A percentile compares a stretch with the other conserved stretches of the same genome.
These are phyloP conservation scores for Lordiphosa collinella DNA, from an alignment of 1,140 invertebrate species.

Conservation along the genomic window DNA sequence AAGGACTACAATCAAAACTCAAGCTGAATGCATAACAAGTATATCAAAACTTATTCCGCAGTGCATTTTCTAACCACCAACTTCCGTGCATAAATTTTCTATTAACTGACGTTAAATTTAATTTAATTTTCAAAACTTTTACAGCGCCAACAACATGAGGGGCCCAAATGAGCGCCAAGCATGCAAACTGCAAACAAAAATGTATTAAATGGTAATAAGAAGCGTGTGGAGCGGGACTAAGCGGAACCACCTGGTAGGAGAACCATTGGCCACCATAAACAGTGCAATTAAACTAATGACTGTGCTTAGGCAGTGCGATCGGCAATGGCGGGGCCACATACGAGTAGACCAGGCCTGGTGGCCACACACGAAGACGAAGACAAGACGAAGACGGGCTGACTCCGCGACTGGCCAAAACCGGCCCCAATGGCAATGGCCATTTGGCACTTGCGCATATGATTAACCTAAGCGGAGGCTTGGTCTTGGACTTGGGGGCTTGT, in stretches of 20 bases:
- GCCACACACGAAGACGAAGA: slow-evolving; percentile 53
- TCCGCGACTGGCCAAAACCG: slow-evolving; percentile 32
- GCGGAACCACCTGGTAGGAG: slow-evolving; percentile 28
- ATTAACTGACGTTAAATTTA: slow-evolving; percentile 73
- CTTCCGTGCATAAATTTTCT: slow-evolving; percentile 48
- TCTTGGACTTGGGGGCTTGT: slow-evolving; percentile 6
- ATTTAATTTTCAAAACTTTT: slow-evolving; percentile 67
- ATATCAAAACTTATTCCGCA: no score
- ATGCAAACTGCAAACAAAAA: slow-evolving; percentile 59
- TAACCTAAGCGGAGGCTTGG: slow-evolving; percentile 22
- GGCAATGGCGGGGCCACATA: slow-evolving; percentile 30
- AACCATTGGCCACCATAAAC: slow-evolving; percentile 55
- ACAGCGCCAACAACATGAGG: slow-evolving; percentile 39
- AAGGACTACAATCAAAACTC: no score
- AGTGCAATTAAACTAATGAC: slow-evolving; percentile 77
- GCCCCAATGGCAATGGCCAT: slow-evolving; percentile 30
- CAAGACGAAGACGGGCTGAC: slow-evolving; percentile 4
- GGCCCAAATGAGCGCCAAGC: slow-evolving; percentile 41
- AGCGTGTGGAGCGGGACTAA: slow-evolving; percentile 2
- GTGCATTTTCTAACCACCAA: no score
- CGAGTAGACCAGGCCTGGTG: slow-evolving; percentile 27
- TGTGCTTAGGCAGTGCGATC: slow-evolving; percentile 47
- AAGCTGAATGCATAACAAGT: no score
- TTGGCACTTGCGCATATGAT: slow-evolving; percentile 74
- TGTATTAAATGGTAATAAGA: slow-evolving; percentile 47